Evolutionary conservation across 2,888 invertebrate species (phyloP), one percentile per base, ranked within the genome.

Genomic region (Tetheella fluctuosa): DNA sequence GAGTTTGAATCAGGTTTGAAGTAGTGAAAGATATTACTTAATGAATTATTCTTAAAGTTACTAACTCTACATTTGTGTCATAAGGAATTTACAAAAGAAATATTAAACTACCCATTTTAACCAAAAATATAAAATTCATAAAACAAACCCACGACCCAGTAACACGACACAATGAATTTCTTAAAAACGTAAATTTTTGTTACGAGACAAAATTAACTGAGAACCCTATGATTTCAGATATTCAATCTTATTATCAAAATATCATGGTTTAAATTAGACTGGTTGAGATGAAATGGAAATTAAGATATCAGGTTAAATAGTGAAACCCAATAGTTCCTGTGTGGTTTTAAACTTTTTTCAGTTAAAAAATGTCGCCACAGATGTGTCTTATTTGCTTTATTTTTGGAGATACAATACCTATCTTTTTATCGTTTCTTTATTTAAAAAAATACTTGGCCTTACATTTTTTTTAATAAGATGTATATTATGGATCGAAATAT

Each of bases 321-420:
- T 81, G 90, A 77, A 87, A 90, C 75, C 59, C 64, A 81, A 90
- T 86, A 85, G 82, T 79, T 79, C 65, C 68, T 65, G 74, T 80
- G 80, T 64, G 74, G 77, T 77, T 77, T 70, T 54, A 67, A 68
- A 65, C 55, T 70, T 77, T 81, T 83, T 85, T 77, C 62, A 68
- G 63, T 65, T 63, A 66, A 73, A 71, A 74, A 79, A 73, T 64
- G 70, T 71, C 64, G 63, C 74, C 76, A 72, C 77, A 77, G 67
- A 79, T 84, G 80, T 70, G 68, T 69, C 69, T 63, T 63, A 65
- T 65, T 61, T 57, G 39, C 23, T 59, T 68, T 71, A 67, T 64
- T 65, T 68, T 63, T 54, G 23, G 54, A 57, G 54, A 25, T 57
- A 61, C 6, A 56, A 39, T 54, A 61, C 13, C 13, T 4, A 34